These are phyloP conservation scores for Plebejus melissa DNA, from an alignment of 2,888 invertebrate genomes.

Conservation along the genomic window DNA sequence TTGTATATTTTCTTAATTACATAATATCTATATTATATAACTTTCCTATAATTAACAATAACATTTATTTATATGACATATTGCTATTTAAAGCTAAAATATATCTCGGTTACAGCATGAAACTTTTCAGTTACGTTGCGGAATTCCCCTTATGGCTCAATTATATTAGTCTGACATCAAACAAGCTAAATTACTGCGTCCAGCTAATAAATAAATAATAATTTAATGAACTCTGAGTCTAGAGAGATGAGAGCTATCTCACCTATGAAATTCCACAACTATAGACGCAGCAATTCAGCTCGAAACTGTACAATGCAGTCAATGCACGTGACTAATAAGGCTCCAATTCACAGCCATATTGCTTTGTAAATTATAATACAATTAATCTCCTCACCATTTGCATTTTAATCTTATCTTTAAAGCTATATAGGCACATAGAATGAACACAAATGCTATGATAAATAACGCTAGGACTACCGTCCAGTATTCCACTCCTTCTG, in stretches of 20 bases:
- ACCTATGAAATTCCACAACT: not conserved
- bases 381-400: constrained; percentile 56
- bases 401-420: constrained; percentile 82
- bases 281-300: not conserved
- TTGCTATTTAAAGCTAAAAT: not conserved
- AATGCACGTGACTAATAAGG: not conserved
- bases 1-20: not conserved
- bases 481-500: constrained; percentile 82
- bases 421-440: constrained; percentile 82
- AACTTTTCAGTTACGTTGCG: not conserved
- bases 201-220: not conserved
- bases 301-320: not conserved
- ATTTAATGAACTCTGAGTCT: not conserved
- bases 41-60: not conserved
- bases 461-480: constrained; percentile 82
- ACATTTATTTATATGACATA: not conserved
- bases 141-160: not conserved
- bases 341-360: constrained; percentile 30
- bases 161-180: not conserved
- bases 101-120: not conserved
- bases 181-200: not conserved
- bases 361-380: not conserved
- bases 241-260: not conserved
- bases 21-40: not conserved
- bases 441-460: constrained; percentile 80